Evolutionary conservation across 2,797 vertebrate species (phyloP).

Genomic region (Schizopygopsis pylzovi): DNA sequence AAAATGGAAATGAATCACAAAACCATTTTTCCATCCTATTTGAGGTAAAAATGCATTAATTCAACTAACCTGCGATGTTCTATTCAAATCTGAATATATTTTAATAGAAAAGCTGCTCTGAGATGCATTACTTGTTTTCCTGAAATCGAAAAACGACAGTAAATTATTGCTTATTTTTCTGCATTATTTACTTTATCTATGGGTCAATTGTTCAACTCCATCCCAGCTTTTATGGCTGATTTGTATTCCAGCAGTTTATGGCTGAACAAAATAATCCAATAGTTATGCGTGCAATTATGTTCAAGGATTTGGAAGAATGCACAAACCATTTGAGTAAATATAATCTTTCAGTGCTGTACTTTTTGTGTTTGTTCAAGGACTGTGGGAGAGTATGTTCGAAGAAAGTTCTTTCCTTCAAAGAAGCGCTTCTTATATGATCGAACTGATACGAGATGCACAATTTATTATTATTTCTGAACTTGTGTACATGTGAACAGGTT

Average conservation of each 20-base stretch:
- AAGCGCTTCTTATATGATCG: not conserved
- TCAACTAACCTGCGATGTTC: not conserved
- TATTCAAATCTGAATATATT: not conserved
- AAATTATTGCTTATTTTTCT: not conserved
- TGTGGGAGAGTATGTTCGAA: not conserved
- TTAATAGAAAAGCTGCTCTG: not conserved
- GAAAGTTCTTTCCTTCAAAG: not conserved
- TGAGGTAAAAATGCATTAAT: not conserved
- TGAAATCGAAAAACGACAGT: not conserved
- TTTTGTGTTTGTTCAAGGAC: constrained; percentile 9
- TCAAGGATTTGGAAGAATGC: constrained; percentile 12
- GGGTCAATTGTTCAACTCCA: not conserved
- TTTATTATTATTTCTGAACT: constrained; percentile 12
- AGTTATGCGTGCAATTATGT: constrained; percentile 9
- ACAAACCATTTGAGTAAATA: too few relatives aligned
- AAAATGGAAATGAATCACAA: not conserved
- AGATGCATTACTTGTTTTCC: not conserved
- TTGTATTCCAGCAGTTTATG: not conserved
- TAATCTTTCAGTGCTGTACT: not conserved
- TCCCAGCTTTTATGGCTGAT: not conserved
- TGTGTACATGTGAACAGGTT: not conserved
- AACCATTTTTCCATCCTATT: not conserved
- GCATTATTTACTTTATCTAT: not conserved
- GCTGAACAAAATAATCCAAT: not conserved
- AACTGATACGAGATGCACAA: constrained; percentile 12